Conservation (phyloP, 2,113 vertebrate species). For the Ammodramus savannarum region DNA sequence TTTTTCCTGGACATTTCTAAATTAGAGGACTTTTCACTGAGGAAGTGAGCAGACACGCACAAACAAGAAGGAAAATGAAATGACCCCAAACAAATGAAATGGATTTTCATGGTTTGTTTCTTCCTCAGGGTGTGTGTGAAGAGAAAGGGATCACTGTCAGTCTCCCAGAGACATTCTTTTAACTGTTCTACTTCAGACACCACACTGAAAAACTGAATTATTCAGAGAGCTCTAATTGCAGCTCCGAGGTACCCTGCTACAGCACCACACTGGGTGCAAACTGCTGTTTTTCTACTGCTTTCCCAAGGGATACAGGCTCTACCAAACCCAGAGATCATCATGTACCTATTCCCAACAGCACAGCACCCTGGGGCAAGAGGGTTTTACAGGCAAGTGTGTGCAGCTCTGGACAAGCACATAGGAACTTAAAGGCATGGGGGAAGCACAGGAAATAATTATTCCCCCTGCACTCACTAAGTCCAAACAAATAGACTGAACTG, state of each 20-base stretch:
- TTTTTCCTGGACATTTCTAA: neutral
- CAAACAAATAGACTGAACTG: constrained; percentile 50
- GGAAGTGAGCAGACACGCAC: neutral
- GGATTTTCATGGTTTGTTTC: constrained; percentile 45
- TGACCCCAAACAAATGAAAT: constrained; percentile 48
- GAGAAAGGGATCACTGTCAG: constrained; percentile 5
- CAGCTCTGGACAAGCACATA: fast-evolving
- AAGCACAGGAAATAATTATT: constrained; percentile 20
- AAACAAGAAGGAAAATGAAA: constrained; percentile 25
- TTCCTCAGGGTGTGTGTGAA: neutral
- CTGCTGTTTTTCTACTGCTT: neutral
- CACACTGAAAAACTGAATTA: neutral
- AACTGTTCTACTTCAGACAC: constrained; percentile 3
- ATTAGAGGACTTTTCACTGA: neutral
- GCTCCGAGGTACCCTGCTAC: neutral
- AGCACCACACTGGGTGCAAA: neutral
- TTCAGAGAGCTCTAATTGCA: constrained; percentile 2
- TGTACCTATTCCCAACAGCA: neutral
- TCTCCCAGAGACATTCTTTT: constrained; percentile 1
- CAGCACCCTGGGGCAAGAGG: neutral
- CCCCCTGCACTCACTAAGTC: constrained; percentile 26
- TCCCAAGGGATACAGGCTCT: neutral
- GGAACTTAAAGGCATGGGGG: neutral
- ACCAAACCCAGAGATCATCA: neutral
- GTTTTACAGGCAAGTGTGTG: fast-evolving